Percentiles rank a stretch among this genome's conserved stretches.
These are phyloP conservation scores for Bolborhynchus lineola DNA, from an alignment of 2,113 vertebrate species.

Conservation along the genomic window DNA sequence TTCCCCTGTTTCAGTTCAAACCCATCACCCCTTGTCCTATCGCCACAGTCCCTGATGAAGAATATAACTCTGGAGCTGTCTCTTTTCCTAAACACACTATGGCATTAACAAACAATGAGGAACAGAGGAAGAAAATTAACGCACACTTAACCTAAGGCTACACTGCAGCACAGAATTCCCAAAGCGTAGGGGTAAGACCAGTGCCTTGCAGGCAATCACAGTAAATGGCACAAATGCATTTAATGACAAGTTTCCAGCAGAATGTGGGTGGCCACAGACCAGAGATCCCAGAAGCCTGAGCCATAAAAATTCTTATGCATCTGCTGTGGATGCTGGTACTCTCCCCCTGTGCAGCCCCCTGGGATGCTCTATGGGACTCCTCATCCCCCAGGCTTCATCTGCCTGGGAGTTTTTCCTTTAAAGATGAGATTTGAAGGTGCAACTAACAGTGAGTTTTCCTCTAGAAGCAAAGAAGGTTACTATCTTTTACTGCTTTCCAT, in stretches of 20 bases:
- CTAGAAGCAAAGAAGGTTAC: background rate
- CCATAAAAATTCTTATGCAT: background rate
- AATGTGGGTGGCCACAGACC: background rate
- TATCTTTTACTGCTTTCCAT: background rate
- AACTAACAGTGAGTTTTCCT: background rate
- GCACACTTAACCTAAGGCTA: background rate
- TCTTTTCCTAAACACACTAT: background rate
- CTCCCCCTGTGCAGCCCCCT: background rate
- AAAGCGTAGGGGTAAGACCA: background rate
- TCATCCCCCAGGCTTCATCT: background rate
- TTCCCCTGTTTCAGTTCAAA: background rate
- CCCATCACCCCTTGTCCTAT: background rate
- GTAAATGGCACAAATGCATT: background rate
- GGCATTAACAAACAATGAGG: background rate
- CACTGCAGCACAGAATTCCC: background rate
- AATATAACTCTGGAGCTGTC: background rate
- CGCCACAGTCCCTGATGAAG: background rate
- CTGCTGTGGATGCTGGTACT: background rate
- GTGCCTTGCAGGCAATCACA: background rate
- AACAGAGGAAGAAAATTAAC: background rate
- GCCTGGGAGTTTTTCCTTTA: background rate
- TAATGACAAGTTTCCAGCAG: background rate
- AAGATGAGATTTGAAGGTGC: background rate
- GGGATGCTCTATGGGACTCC: background rate
- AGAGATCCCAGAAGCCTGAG: background rate